Evolutionary conservation across 2,113 vertebrate genomes (phyloP), one percentile per base, ranked within the genome.

Genomic region (Tyrannus savana): DNA sequence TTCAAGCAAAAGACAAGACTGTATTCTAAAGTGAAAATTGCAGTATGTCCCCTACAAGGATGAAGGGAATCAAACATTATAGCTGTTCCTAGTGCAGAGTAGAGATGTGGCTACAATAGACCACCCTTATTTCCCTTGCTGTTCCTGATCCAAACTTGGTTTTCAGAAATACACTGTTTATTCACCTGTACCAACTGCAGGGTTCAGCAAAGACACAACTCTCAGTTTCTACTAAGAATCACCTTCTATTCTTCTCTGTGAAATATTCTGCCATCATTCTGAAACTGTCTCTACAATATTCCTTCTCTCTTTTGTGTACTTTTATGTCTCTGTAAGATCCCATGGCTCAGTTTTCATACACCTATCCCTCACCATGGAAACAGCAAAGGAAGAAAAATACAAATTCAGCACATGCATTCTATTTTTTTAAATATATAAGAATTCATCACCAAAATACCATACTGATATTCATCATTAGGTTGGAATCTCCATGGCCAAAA

Each of bases 141-240:
- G 16, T 10, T 67, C 62, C 3, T 1, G 16, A 67, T 31, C 27
- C 46, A 74, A 55, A 35, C 17, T 13, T 0, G 0, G 6, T 75
- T 87, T 82, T 79, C 52, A 81, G 56, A 84, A 82, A 81, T 9
- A 49, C 9, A 46, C 14, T 64, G 6, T 46, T 74, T 60, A 68
- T 28, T 35, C 15, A 58, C 31, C 30, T 79, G 30, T 31, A 89
- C 19, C 13, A 87, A 56, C 35, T 18, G 6, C 16, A 73, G 4
- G 14, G 11, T 27, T 78, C 75, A 84, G 53, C 58, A 84, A 53
- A 59, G 15, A 69, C 46, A 52, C 0, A 0, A 56, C 3, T 13
- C 44, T 44, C 42, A 27, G 2, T 55, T 89, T 75, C 52, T 50
- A n/a, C 35, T 22, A 81, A 47, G 14, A 88, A 58, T 2, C 16